Base-by-base conservation (phyloP, 1,140 invertebrate genomes). In the Drosophila dunni region DNA sequence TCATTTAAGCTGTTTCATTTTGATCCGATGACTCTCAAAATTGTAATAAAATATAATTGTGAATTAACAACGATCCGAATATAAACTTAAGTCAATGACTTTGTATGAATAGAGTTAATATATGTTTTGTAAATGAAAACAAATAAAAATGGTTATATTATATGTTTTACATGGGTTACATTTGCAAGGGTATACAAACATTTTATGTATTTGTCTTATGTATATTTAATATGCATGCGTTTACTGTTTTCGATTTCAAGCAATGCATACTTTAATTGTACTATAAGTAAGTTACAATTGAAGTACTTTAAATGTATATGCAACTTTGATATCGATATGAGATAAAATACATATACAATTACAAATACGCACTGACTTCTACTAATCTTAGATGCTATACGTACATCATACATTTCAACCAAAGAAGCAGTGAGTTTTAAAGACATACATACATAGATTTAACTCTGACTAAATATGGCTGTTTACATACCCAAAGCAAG, bases 231-330 rank as follows among this genome's bases (percentile, higher is more conserved):
- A 64, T 72, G 44, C 48, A 51, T 51, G 29, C 24, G 20, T 58
- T 77, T 70, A 60, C 44, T 29, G 24, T 29, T 6, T 29, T 75
- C 58, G 60, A 56, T 58, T 38, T 69, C 50, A 67, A 81, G 60
- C 60, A 64, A 58, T 79, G 53, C 53, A 15, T 56, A 56, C 51
- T 72, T 50, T 88, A 82, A 86, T 85, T 86, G 75, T 85, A 79
- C 79, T 79, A 78, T 82, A 60, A 73, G 65, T 78, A 78, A 86
- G 60, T 73, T 74, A 38, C 45, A 73, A 38, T 60, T 73, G 7
- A 53, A 38, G 29, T 34, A 9, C 6, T 29, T 29, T 20, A 36
- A 34, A 10, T 44, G 40, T 36, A 13, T 61, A 24, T 54, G 15
- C 54, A 36, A 45, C 42, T 46, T 62, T 64, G 64, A 65, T 65